Evolutionary conservation across 2,888 invertebrate species (phyloP).

Genomic region (Synergus umbraculus): DNA sequence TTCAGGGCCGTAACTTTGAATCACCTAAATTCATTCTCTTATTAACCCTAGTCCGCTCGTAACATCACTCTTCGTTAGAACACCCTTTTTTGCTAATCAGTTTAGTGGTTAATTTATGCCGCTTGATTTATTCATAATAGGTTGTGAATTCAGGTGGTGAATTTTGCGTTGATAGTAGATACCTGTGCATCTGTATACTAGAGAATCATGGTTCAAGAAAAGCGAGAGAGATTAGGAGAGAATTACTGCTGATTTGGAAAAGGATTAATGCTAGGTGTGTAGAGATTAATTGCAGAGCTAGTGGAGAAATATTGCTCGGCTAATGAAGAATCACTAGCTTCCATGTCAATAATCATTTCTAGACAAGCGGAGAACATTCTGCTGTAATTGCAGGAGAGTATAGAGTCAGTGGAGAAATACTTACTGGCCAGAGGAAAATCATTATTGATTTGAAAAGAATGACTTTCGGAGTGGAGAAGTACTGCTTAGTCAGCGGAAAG

Average conservation of each 20-base stretch:
- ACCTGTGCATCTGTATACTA: neutral
- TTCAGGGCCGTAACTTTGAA: constrained; percentile 17
- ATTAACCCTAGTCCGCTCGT: constrained; percentile 17
- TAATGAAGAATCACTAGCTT: neutral
- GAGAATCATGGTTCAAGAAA: neutral
- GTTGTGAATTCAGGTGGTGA: neutral
- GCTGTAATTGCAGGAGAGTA: neutral
- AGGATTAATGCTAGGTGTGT: neutral
- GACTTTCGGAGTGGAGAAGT: too few species aligned
- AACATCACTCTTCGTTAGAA: constrained; percentile 1
- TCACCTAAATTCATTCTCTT: constrained; percentile 30
- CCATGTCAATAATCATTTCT: neutral
- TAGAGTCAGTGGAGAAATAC: neutral
- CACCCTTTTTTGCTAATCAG: neutral
- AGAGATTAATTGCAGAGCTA: neutral
- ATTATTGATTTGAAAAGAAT: too few species aligned
- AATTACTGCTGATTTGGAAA: neutral
- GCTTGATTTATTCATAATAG: neutral
- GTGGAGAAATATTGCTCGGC: neutral
- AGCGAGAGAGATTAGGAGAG: neutral
- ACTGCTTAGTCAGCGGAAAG: neutral
- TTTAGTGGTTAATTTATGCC: neutral
- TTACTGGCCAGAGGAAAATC: too few species aligned
- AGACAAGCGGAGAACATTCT: neutral
- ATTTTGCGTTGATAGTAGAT: too few species aligned